Evolutionary conservation across 2,113 vertebrate genomes (phyloP).

Genomic region (Erythrolamprus reginae): DNA sequence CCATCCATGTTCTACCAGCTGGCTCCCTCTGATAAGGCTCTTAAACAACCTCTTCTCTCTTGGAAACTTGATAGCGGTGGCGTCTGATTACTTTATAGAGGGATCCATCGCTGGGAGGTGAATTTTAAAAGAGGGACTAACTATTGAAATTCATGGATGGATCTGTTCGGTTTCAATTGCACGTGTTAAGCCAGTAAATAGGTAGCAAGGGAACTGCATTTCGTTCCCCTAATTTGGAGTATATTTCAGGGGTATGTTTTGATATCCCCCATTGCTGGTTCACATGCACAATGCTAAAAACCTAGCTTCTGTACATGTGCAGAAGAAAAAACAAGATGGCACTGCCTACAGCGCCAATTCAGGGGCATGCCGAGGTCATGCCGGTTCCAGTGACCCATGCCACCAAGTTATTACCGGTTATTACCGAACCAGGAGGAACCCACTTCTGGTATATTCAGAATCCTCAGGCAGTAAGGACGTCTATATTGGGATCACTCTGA

Average conservation of each 20-base stretch:
- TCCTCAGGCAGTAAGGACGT: neutral
- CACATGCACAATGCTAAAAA: too few relatives aligned
- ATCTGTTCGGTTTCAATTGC: neutral
- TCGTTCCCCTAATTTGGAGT: neutral
- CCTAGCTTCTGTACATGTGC: too few relatives aligned
- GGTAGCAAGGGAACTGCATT: conserved; percentile 26
- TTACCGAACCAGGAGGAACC: too few relatives aligned
- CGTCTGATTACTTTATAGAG: conserved; percentile 41
- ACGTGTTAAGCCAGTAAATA: conserved; percentile 18
- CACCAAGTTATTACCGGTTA: too few relatives aligned
- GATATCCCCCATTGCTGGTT: too few relatives aligned
- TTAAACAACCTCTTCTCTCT: conserved; percentile 51
- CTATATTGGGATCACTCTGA: neutral
- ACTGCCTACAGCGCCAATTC: too few relatives aligned
- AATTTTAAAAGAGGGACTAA: conserved; percentile 44
- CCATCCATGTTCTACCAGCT: conserved; percentile 51
- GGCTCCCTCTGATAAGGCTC: conserved; percentile 65
- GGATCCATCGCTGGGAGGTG: conserved; percentile 44
- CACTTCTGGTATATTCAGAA: neutral
- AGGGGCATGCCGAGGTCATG: too few relatives aligned
- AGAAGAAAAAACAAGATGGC: too few relatives aligned
- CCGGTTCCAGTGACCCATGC: too few relatives aligned
- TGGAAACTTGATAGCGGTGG: conserved; percentile 42
- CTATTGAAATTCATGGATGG: conserved; percentile 57
- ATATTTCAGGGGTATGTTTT: too few relatives aligned